Conservation (phyloP, 2,113 vertebrate species). For the Lagopus leucura region DNA sequence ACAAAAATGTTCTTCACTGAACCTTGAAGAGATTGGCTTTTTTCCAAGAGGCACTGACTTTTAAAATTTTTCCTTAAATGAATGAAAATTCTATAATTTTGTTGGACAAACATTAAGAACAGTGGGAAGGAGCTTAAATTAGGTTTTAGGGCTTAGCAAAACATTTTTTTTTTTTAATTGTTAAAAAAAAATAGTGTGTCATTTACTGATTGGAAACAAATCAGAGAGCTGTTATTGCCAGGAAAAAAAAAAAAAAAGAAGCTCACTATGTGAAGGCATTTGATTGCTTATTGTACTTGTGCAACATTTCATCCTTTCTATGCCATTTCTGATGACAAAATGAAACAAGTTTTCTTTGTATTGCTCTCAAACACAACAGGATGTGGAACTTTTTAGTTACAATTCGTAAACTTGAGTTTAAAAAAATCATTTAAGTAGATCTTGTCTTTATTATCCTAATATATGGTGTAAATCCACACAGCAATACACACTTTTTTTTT, state of each 20-base stretch:
- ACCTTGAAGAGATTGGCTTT: not conserved
- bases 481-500: not conserved
- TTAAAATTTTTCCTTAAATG: not conserved
- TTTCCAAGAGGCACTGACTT: not conserved
- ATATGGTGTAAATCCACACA: not conserved
- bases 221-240: not conserved
- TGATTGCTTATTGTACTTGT: not conserved
- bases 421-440: not conserved
- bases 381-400: not conserved
- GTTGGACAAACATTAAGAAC: not conserved
- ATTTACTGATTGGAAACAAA: conserved; percentile 31
- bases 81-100: conserved; percentile 16
- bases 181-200: not conserved
- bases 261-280: not conserved
- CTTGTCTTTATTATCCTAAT: not conserved
- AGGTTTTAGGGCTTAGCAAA: not conserved
- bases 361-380: not conserved
- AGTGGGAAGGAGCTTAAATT: conserved; percentile 39
- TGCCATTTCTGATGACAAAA: not conserved
- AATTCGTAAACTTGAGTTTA: not conserved
- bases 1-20: not conserved
- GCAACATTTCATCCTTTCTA: not conserved
- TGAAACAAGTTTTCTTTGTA: not conserved
- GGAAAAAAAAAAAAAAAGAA: not conserved
- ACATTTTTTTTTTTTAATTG: not conserved